phyloP scores from a whole-genome alignment of 2,113 vertebrate genomes.

The Solenodon paradoxus region DNA sequence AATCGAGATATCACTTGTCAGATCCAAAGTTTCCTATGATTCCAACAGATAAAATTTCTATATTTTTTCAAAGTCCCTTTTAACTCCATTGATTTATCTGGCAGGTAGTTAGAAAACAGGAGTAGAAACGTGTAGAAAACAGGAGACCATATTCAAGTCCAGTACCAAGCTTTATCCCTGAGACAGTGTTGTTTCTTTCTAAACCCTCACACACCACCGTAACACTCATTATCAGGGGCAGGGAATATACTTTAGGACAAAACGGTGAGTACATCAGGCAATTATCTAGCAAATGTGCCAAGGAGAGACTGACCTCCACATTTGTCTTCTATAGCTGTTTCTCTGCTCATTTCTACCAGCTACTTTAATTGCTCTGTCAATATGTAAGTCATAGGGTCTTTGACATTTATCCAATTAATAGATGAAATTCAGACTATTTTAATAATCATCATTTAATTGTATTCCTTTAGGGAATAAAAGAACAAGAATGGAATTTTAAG shows the following conservation, averaged over 20 bases:
- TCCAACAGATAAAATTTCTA: neutral
- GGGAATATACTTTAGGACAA: neutral
- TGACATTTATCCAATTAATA: constrained; percentile 2
- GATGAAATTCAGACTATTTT: neutral
- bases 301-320: neutral
- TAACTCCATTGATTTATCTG: neutral
- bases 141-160: neutral
- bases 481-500: neutral
- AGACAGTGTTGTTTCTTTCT: neutral
- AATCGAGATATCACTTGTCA: constrained; percentile 42
- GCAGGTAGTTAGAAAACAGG: neutral
- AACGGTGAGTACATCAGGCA: neutral
- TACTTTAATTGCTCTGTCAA: constrained; percentile 6
- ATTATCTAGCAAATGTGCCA: neutral
- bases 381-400: neutral
- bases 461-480: neutral
- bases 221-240: neutral
- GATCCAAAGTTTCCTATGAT: neutral
- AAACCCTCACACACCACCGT: neutral
- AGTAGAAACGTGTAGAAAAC: neutral
- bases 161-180: fast-evolving
- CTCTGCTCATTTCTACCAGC: constrained; percentile 9
- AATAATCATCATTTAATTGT: constrained; percentile 15
- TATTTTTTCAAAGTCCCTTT: neutral
- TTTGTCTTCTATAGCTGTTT: neutral